Base-by-base conservation (phyloP, 2,113 vertebrate species). In the Penelope pileata region DNA sequence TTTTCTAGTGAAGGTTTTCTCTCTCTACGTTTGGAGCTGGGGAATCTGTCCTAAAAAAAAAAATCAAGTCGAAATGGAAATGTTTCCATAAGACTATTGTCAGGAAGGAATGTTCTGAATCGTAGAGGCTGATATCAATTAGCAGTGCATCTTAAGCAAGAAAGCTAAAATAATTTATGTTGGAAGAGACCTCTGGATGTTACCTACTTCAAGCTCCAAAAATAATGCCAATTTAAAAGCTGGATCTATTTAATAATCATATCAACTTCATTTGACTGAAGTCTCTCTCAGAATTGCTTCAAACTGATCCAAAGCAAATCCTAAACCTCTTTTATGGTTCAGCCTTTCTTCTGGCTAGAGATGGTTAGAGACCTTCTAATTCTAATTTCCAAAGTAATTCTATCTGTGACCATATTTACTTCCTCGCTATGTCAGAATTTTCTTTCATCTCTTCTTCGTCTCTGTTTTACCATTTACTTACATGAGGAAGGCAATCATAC, bases 221-320 rank as follows among this genome's bases (percentile, higher is more conserved):
- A 70, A 5, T 21, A 75, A 92, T 40, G 7, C 1, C 9, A 38
- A 84, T 43, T 86, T 73, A 26, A 73, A 83, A 93, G 59, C 24
- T 40, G 70, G 7, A 40, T 42, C 4, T 74, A 40, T 58, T 74
- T 66, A 62, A 50, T 40, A 78, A 43, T 48, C 2, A 5, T 70
- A 81, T 90, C 69, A 16, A 26, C 62, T 45, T 6, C 2, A 10
- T 38, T 77, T 78, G 53, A 27, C 43, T 10, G 78, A 70, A 1
- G 0, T 40, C 0, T 0, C 5, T 63, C 48, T 70, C 8, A 80
- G 30, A 81, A 32, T 77, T 86, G 1, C 6, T 70, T 6, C 1
- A 62, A 18, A 27, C 1, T 58, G 23, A 85, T 2, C 12, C 23
- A 82, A 90, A 90, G 3, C 2, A 69, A 11, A 66, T 38, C 4